Conservation (phyloP, 2,888 invertebrate species). For the Pseudoips prasinana region DNA sequence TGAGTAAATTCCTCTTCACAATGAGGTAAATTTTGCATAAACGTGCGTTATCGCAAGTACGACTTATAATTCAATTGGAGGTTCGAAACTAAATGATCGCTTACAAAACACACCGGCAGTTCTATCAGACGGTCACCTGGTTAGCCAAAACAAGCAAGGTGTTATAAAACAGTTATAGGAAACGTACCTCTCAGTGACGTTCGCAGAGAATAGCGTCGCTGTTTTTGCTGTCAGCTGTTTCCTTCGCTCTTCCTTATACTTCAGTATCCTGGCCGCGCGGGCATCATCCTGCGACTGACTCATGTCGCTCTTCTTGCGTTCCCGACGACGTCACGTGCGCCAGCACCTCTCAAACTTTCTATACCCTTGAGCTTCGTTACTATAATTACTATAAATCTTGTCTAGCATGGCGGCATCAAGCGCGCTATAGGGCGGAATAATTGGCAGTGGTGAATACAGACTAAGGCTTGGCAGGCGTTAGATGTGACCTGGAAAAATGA, state of each 20-base stretch:
- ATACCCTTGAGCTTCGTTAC: slow-evolving; percentile 46
- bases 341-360: slow-evolving; percentile 46
- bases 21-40: too few relatives aligned
- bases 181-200: slow-evolving; percentile 78
- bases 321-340: slow-evolving; percentile 61
- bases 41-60: too few relatives aligned
- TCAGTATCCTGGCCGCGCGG: slow-evolving; percentile 84
- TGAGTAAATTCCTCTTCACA: too few relatives aligned
- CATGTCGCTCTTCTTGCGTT: slow-evolving; percentile 50
- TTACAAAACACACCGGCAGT: too few relatives aligned
- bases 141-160: too few relatives aligned
- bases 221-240: slow-evolving; percentile 85
- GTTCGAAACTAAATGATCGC: too few relatives aligned
- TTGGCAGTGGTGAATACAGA: slow-evolving; percentile 75
- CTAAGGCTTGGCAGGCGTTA: slow-evolving; percentile 54
- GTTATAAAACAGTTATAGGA: too few relatives aligned
- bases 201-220: slow-evolving; percentile 83
- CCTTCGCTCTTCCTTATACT: slow-evolving; percentile 88
- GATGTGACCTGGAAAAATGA: slow-evolving; percentile 57
- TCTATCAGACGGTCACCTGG: too few relatives aligned
- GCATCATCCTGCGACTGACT: slow-evolving; percentile 72
- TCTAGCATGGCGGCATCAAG: slow-evolving; percentile 76
- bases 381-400: slow-evolving; percentile 50
- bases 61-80: too few relatives aligned
- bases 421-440: slow-evolving; percentile 67